Conservation (phyloP, 2,113 vertebrate species). For the Probosciger aterrimus region DNA sequence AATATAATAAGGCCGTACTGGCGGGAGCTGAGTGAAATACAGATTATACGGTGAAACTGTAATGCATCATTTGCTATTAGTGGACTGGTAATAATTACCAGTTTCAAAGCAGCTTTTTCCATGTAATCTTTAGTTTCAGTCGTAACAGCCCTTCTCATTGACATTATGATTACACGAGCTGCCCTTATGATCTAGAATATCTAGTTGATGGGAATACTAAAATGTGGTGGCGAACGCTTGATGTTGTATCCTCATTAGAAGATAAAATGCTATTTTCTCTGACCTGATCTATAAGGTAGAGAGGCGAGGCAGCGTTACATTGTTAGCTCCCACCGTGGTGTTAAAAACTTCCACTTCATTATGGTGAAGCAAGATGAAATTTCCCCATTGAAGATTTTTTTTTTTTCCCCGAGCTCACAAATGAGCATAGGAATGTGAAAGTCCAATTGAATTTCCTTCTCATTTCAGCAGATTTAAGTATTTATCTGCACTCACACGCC, state of each 20-base stretch:
- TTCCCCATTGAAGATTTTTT: neutral
- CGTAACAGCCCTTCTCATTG: slow-evolving; percentile 83
- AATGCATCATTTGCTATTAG: slow-evolving; percentile 84
- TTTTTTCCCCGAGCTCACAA: neutral
- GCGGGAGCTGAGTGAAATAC: slow-evolving; percentile 74
- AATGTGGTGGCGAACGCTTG: slow-evolving; percentile 64
- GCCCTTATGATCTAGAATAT: slow-evolving; percentile 79
- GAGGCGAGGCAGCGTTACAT: slow-evolving; percentile 32
- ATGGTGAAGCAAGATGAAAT: slow-evolving; percentile 21
- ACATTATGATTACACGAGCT: slow-evolving; percentile 80
- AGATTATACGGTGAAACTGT: slow-evolving; percentile 76
- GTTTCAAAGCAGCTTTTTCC: slow-evolving; percentile 81
- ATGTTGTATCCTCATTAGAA: slow-evolving; percentile 76
- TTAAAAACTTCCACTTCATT: slow-evolving; percentile 51
- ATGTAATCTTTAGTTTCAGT: slow-evolving; percentile 79
- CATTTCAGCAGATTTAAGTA: slow-evolving; percentile 1
- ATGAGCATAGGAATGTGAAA: slow-evolving; percentile 28
- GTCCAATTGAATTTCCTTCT: slow-evolving; percentile 47
- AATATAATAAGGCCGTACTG: slow-evolving; percentile 68
- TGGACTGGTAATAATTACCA: slow-evolving; percentile 84
- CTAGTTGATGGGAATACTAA: slow-evolving; percentile 79
- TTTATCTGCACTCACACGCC: neutral
- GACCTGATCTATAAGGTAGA: slow-evolving; percentile 69
- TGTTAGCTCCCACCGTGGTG: slow-evolving; percentile 35
- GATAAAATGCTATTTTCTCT: slow-evolving; percentile 76